Base-by-base conservation (phyloP, 2,797 vertebrate species). In the Yasuhikotakia modesta region DNA sequence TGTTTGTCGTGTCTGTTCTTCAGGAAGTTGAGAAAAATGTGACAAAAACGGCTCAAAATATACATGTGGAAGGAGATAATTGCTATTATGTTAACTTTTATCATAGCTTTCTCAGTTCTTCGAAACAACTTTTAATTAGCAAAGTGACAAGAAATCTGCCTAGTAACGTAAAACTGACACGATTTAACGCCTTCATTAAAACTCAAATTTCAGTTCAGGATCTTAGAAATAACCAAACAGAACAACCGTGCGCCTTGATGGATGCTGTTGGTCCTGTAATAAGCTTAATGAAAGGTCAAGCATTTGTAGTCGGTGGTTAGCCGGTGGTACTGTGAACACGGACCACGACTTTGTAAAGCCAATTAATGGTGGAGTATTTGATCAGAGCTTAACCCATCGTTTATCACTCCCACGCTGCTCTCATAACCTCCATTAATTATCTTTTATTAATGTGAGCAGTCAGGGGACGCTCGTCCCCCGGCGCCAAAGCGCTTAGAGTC, bases 391-490 rank as follows among this genome's bases (percentile, higher is more conserved):
- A 61, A 75, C 61, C 79, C 61, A 60, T 81, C 79, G 43, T 75
- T 79, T 76, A 81, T 83, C 76, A 75, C 66, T 63, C 60, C 30
- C 32, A n/a, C 67, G 48, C 71, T 78, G 79, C 75, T 81, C 79
- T 63, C 60, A 52, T 70, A 81, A 81, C 82, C 69, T 68, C 27
- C 79, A 75, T 83, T 83, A 81, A 83, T 81, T 78, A 79, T 64
- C 75, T 74, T 74, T 81, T 81, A 83, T 81, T 83, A 83, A 78
- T 67, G 76, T 70, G 82, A 74, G 70, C 52, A 66, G 75, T 61
- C 75, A 22, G 63, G 75, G 78, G 50, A 78, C 58, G 52, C 60
- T 80, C 74, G 60, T 70, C 65, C 82, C 74, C 77, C 45, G 46
- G 71, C 75, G 75, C 75, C 73, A 70, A 76, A 81, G 71, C 79